Base-by-base conservation (phyloP, 2,113 vertebrate genomes). In the Empidonax alnorum region DNA sequence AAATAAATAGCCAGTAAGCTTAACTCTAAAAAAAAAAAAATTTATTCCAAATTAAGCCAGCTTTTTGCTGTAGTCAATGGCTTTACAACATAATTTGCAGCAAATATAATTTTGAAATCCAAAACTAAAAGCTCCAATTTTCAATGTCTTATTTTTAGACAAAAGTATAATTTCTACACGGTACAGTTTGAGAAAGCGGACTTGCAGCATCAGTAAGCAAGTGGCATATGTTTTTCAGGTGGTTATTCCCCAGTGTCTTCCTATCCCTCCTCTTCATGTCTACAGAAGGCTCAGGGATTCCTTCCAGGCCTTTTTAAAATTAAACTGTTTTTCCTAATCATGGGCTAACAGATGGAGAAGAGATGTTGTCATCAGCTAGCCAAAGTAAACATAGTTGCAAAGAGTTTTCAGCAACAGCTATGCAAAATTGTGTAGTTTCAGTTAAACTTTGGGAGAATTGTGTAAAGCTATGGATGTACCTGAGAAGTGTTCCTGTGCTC, bases 301-400 rank as follows among this genome's bases (percentile, higher is more conserved):
- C 61, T 93, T 88, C 22, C 72, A 84, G 76, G 14, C 31, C 44
- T 68, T 92, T 94, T 90, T 23, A 53, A 92, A 83, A 77, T 41
- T 46, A 17, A 74, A 68, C 41, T 75, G 33, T 88, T 90, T 90
- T 92, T 89, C 67, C 78, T 73, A 77, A 67, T n/a, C 31, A 28
- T 7, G n/a, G 59, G 35, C 76, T 91, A 90, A 91, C 84, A 96
- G 89, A 88, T 94, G 89, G 82, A 67, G 41, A 77, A 68, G 68
- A 80, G 65, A 73, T 72, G 61, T 68, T 83, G 72, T 79, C 88
- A 78, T 71, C 79, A 81, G 13, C 52, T 77, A 84, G 73, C 76
- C 79, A 81, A 90, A 78, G 56, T 78, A 93, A 93, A 81, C 65
- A 85, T 1, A 74, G 18, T 19, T 73, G 39, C 81, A 33, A 53